Percentiles rank a stretch among this genome's conserved stretches.
Evolutionary conservation across 2,797 vertebrate species (phyloP).

Genomic region (Myiotriccus ornatus): DNA sequence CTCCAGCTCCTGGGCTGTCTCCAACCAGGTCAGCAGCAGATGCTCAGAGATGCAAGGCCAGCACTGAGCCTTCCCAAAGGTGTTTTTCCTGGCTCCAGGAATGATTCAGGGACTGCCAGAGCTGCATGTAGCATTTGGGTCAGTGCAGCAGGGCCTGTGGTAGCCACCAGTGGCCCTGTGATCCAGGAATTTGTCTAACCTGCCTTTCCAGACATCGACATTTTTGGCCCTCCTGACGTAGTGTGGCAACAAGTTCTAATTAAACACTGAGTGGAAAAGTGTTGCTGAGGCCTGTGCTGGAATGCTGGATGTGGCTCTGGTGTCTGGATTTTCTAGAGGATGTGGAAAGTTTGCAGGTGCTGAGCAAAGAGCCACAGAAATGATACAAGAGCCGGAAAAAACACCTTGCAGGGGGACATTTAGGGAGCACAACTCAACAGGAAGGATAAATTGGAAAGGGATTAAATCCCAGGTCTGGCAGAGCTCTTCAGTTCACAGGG

Average conservation of each 20-base stretch:
- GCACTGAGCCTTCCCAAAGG: neutral
- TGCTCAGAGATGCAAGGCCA: neutral
- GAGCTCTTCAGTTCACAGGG: neutral
- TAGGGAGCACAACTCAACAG: neutral
- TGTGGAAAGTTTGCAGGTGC: neutral
- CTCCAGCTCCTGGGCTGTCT: neutral
- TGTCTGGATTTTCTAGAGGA: neutral
- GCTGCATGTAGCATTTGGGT: neutral
- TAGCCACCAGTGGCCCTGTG: neutral
- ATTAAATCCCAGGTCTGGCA: neutral
- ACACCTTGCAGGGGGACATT: neutral
- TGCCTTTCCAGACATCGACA: neutral
- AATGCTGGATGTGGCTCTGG: neutral
- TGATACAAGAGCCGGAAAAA: neutral
- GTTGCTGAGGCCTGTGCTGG: neutral
- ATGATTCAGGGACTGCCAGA: neutral
- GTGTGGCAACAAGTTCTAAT: neutral
- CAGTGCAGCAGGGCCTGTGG: neutral
- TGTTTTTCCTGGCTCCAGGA: neutral
- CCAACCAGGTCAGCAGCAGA: neutral
- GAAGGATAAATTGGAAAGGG: neutral
- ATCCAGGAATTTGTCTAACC: neutral
- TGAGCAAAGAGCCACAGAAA: neutral
- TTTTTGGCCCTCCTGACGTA: neutral
- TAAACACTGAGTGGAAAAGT: fast-evolving